Evolutionary conservation across 2,113 vertebrate genomes (phyloP).

Genomic region (Macroglossus sobrinus): DNA sequence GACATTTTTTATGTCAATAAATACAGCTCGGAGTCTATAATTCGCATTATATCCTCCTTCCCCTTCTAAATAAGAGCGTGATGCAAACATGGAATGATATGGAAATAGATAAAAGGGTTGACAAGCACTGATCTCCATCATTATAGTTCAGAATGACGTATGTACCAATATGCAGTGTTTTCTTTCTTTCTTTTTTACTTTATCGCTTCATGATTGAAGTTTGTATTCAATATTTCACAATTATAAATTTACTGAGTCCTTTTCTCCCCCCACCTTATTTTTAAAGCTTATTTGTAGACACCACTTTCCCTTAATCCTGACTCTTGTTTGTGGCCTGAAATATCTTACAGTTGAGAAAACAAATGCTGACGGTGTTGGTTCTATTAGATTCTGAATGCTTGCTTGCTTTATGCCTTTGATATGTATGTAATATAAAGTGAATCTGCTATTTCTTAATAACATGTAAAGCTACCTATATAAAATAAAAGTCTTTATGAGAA

Average conservation of each 20-base stretch:
- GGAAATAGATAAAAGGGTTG: not conserved
- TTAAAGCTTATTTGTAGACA: not conserved
- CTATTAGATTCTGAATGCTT: not conserved
- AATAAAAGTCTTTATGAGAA: not conserved
- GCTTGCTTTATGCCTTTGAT: not conserved
- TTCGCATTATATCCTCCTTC: not conserved
- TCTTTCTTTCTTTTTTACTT: not conserved
- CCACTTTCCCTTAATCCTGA: not conserved
- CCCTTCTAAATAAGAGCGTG: not conserved
- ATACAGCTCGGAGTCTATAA: not conserved
- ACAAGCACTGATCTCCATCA: no score
- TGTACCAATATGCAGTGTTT: no score
- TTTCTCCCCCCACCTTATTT: not conserved
- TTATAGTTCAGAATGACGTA: not conserved
- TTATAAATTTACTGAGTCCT: not conserved
- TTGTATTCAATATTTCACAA: not conserved
- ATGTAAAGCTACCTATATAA: not conserved
- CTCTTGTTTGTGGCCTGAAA: not conserved
- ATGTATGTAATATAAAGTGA: not conserved
- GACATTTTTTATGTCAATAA: not conserved
- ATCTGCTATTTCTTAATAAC: not conserved
- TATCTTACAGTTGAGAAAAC: not conserved
- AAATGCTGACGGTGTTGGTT: not conserved
- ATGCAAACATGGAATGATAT: not conserved
- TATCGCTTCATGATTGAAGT: not conserved